Base-by-base conservation (phyloP, 30 jellyfish, hydroid and myxozoan genomes). In the Phacellophora camtschatica region DNA sequence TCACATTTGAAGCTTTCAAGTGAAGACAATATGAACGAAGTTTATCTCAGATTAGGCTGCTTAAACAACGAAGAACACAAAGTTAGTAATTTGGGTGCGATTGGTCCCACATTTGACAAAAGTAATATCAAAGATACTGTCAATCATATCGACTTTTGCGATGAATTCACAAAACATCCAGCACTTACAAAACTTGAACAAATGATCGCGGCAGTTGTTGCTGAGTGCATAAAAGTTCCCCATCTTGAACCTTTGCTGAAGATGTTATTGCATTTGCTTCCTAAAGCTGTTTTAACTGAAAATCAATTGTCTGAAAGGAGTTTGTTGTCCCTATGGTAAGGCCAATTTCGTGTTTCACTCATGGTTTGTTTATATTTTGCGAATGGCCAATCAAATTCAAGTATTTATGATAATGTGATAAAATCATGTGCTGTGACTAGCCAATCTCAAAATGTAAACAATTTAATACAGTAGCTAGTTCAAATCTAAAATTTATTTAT, bases 281-380 rank as follows among this genome's bases (percentile, higher is more conserved):
- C 91, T 18, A 65, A 66, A 36, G 75, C 91, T 33, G 39, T 80
- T 49, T 48, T 66, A 8, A 55, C 18, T 15, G 91, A 65, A 46
- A 61, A 24, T n/a, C 41, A 5, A 16, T 0, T 15, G 55, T 3
- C 69, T 4, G 66, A 29, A n/a, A 71, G 50, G 19, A 70, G 64
- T 16, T 13, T 46, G 41, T 57, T 46, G n/a, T 80, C 91, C 5
- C 46, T 80, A 35, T 43, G 91, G 91, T 80, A 31, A 62, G 89
- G n/a, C 24, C 20, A 3, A 30, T 10, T 46, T 46, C 4, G 27
- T 13, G 7, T 39, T 46, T n/a, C n/a, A n/a, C n/a, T n/a, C n/a
- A n/a, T n/a, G n/a, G n/a, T n/a, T n/a, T n/a, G n/a, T n/a, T n/a
- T n/a, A n/a, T n/a, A n/a, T n/a, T n/a, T n/a, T n/a, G n/a, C n/a